Evolutionary conservation across 2,797 vertebrate species (phyloP), one percentile per base, ranked within the genome.

Genomic region (Sebastes matsubarae): DNA sequence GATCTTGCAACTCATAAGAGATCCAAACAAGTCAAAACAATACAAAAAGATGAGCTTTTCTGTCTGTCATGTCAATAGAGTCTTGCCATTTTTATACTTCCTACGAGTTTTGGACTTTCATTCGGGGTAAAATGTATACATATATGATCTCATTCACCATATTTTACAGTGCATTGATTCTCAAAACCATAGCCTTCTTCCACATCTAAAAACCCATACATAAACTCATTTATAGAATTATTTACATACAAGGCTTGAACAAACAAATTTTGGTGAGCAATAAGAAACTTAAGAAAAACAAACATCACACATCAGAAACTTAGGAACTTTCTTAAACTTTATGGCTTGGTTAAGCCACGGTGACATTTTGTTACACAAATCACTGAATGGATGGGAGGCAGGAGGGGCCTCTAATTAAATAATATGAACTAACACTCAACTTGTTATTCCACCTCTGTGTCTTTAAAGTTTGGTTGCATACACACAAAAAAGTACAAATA

Each of bases 161-260:
- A 89, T 85, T 90, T 88, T 88, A 94, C 92, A 86, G 90, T 92
- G 92, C 94, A 92, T 90, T 68, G 64, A 90, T 85, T 89, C 79
- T 90, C 83, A 88, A 83, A 92, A 85, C 85, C 82, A 85, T 46
- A 91, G 46, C 86, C 89, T 73, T 81, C 77, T 86, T 87, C 84
- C 87, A 89, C 72, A 85, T 87, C 79, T 91, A 87, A 87, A 92
- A 91, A 80, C 87, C 90, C 86, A 91, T 29, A 92, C 88, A 93
- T 92, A 94, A 90, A 91, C 81, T 89, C 83, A 91, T 89, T 91
- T 86, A 87, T 90, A 93, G 84, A 90, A 92, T 89, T 95, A 95
- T 95, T 93, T 95, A 95, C 93, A 95, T 77, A 92, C 86, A 93
- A 92, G 87, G 88, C 83, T 89, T 83, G 77, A 90, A 91, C 80